These are phyloP conservation scores for Martes martes DNA, from an alignment of 2,113 vertebrate species.

Conservation along the genomic window DNA sequence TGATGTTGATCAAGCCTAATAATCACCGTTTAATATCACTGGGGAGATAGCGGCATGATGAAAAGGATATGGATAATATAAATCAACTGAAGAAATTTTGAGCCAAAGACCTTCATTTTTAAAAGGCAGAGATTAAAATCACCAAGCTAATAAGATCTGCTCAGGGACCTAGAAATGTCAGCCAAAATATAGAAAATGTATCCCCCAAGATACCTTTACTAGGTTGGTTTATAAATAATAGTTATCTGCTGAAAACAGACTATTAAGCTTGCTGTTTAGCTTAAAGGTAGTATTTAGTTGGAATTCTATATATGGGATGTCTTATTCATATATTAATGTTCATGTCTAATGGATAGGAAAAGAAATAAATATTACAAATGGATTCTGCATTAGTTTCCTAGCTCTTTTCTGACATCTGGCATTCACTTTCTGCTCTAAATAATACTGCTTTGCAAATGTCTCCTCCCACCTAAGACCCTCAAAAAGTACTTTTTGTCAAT, in stretches of 20 bases:
- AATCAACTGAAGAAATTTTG: conserved; percentile 72
- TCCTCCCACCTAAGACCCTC: background rate
- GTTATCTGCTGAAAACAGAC: conserved; percentile 75
- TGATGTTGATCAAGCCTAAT: conserved; percentile 57
- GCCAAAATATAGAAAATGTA: conserved; percentile 66
- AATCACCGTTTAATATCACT: conserved; percentile 50
- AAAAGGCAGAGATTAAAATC: conserved; percentile 75
- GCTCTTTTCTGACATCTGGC: background rate
- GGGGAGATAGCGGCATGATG: conserved; percentile 27
- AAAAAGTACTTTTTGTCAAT: background rate
- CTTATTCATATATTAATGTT: conserved; percentile 18
- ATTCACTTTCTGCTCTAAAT: background rate
- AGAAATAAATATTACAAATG: background rate
- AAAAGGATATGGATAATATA: conserved; percentile 68
- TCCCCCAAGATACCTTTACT: conserved; percentile 55
- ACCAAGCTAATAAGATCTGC: conserved; percentile 65
- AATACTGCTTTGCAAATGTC: background rate
- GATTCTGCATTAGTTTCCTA: background rate
- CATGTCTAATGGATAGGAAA: background rate
- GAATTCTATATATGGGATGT: background rate
- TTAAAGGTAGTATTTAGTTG: conserved; percentile 11
- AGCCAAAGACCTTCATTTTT: conserved; percentile 75
- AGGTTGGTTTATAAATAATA: conserved; percentile 68
- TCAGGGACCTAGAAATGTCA: conserved; percentile 67
- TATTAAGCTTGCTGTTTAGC: conserved; percentile 41